Conservation (phyloP, 2,113 vertebrate species). For the Paralichthys olivaceus region DNA sequence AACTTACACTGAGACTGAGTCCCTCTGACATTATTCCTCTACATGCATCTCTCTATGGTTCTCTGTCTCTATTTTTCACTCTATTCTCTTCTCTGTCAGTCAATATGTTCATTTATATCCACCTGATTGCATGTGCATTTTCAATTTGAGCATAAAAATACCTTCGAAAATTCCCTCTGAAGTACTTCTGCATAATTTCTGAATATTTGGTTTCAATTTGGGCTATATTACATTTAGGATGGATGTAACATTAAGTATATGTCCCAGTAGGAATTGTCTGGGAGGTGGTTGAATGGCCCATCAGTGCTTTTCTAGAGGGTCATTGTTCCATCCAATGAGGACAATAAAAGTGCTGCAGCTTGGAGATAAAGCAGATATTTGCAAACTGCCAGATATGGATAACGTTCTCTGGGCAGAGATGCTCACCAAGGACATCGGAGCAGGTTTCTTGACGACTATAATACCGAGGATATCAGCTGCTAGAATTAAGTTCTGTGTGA, state of each 20-base stretch:
- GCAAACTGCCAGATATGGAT: slow-evolving; percentile 69
- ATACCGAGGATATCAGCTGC: no score
- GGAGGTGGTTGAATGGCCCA: background rate
- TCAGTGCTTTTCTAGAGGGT: background rate
- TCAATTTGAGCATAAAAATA: background rate
- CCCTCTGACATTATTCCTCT: slow-evolving; percentile 7
- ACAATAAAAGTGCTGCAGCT: slow-evolving; percentile 60
- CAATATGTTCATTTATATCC: background rate
- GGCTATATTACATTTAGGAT: no score
- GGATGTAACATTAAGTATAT: background rate
- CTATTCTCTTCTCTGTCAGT: background rate
- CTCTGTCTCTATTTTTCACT: background rate
- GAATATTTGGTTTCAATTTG: no score
- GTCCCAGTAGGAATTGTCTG: background rate
- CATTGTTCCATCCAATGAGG: background rate
- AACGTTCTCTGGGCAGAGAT: no score
- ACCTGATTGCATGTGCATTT: background rate
- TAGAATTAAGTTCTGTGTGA: no score
- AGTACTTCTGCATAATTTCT: no score
- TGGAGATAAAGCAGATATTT: slow-evolving; percentile 22
- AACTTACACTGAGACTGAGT: slow-evolving; percentile 40
- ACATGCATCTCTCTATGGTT: background rate
- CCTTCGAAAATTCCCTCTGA: no score
- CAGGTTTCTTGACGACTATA: no score
- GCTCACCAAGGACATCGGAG: no score